phyloP scores from a whole-genome alignment of 2,888 invertebrate species.

The Athetis lepigone region DNA sequence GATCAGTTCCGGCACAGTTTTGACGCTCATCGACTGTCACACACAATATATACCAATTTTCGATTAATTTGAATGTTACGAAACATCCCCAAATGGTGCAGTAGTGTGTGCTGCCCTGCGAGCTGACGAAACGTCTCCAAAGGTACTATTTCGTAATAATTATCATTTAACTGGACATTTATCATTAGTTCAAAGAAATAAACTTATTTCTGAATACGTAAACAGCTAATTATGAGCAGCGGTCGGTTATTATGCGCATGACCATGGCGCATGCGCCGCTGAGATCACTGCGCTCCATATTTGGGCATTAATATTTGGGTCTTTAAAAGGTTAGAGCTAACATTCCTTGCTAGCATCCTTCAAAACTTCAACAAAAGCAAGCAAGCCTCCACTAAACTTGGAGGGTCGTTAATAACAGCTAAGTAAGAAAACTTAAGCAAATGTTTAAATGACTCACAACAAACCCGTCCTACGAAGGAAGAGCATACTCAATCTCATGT shows the following conservation, averaged over 20 bases:
- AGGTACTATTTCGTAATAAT: conserved; percentile 44
- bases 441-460: not conserved
- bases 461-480: not conserved
- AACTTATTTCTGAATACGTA: conserved; percentile 46
- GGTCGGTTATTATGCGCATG: conserved; percentile 22
- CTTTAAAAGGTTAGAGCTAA: not conserved
- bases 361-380: not conserved
- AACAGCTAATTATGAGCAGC: conserved; percentile 32
- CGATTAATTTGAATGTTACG: conserved; percentile 63
- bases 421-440: not conserved
- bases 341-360: not conserved
- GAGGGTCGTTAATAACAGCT: too few relatives aligned
- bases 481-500: not conserved
- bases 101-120: conserved; percentile 57
- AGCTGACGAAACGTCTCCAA: conserved; percentile 42
- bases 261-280: conserved; percentile 22
- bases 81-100: conserved; percentile 41
- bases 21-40: conserved; percentile 54
- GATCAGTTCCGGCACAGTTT: conserved; percentile 44
- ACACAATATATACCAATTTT: conserved; percentile 70
- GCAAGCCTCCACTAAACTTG: not conserved
- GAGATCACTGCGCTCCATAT: not conserved
- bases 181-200: conserved; percentile 41
- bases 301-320: conserved; percentile 3
- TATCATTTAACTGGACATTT: conserved; percentile 30